Conservation (phyloP, 2,113 vertebrate genomes). For the Thalassarche chlororhynchos region DNA sequence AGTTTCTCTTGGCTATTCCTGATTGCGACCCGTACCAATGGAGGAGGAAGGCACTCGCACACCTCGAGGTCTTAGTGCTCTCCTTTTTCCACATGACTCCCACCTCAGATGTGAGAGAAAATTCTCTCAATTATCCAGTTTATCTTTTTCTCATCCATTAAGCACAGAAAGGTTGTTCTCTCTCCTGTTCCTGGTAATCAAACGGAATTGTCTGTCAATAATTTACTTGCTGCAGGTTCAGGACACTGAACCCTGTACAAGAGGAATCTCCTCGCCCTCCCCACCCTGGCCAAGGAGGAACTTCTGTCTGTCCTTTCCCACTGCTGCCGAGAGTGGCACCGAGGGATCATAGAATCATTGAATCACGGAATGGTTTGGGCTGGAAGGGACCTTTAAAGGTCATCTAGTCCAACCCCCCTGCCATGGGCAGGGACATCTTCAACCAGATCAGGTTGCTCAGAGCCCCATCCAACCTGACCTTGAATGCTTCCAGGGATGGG, state of each 20-base stretch:
- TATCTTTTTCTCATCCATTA: neutral
- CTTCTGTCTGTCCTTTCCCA: neutral
- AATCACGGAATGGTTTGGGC: neutral
- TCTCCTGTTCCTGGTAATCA: neutral
- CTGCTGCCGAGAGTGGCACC: neutral
- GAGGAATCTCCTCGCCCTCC: neutral
- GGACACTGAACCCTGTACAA: neutral
- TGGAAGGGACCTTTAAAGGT: neutral
- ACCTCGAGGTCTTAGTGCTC: neutral
- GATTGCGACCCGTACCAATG: fast-evolving
- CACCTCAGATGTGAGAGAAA: neutral
- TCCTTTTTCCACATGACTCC: neutral
- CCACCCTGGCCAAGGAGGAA: neutral
- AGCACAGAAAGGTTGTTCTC: neutral
- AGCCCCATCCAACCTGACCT: neutral
- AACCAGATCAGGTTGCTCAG: neutral
- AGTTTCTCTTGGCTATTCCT: neutral
- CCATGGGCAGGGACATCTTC: neutral
- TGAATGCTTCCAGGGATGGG: fast-evolving
- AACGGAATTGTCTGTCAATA: neutral
- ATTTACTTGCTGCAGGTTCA: neutral
- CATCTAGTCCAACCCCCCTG: neutral
- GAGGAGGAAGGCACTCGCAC: neutral
- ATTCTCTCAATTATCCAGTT: neutral
- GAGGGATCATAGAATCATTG: neutral